phyloP scores from a whole-genome alignment of 1,140 invertebrate species.

The Meloidogyne hapla region DNA sequence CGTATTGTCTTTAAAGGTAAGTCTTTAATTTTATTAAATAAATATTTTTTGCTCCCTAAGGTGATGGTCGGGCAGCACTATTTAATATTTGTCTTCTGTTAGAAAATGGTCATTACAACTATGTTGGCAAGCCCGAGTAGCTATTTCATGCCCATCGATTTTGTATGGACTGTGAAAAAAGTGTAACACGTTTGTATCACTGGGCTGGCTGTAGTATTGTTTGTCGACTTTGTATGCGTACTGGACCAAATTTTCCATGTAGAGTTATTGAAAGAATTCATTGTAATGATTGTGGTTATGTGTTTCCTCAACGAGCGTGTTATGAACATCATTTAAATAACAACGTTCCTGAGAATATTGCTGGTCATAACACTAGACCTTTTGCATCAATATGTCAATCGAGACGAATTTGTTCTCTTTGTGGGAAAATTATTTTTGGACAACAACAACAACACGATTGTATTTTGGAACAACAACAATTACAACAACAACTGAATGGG shows the following conservation, averaged over 20 bases:
- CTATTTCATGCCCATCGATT: slow-evolving; percentile 1
- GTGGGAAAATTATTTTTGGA: not conserved
- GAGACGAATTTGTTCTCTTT: not conserved
- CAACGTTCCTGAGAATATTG: not conserved
- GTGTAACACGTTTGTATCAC: not conserved
- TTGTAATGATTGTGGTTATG: slow-evolving; percentile 8
- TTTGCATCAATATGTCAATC: slow-evolving; percentile 1
- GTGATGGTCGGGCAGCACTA: not conserved
- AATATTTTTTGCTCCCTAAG: not conserved
- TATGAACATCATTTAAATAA: slow-evolving; percentile 8
- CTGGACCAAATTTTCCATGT: slow-evolving; percentile 5
- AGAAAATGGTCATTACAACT: not conserved
- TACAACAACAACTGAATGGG: not conserved
- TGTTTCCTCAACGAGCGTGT: slow-evolving; percentile 1
- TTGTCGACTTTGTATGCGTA: slow-evolving; percentile 14
- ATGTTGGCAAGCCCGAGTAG: slow-evolving; percentile 2
- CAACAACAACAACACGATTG: not conserved
- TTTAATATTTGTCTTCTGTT: slow-evolving; percentile 15
- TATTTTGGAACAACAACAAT: not conserved
- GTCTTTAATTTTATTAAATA: not conserved
- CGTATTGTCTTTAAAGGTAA: not conserved
- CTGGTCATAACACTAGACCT: not conserved
- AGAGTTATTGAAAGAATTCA: too few relatives aligned
- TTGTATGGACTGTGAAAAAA: slow-evolving; percentile 11
- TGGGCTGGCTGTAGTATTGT: not conserved